Conservation (phyloP, 2,113 vertebrate genomes). For the Oreochromis aureus region DNA sequence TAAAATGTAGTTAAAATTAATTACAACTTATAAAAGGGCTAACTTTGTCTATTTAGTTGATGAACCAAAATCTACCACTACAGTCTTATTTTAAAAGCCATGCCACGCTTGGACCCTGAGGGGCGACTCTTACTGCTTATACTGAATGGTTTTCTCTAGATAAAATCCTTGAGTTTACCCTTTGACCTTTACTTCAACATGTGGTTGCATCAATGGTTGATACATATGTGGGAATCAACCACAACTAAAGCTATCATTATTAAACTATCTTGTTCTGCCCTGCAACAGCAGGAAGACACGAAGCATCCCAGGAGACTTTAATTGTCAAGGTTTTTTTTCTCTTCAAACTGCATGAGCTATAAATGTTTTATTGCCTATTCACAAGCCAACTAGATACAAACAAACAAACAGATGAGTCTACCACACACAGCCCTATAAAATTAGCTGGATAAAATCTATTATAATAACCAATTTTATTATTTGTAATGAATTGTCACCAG, state of each 20-base stretch:
- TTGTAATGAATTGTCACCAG: not conserved
- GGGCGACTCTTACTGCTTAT: not conserved
- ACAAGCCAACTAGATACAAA: not conserved
- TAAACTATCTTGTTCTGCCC: not conserved
- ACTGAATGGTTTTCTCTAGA: not conserved
- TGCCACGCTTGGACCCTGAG: not conserved
- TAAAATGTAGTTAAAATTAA: not conserved
- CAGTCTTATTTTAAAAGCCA: not conserved
- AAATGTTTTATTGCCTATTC: not conserved
- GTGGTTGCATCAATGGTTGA: not conserved
- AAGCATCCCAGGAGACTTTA: constrained; percentile 19
- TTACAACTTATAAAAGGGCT: not conserved
- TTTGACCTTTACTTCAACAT: constrained; percentile 25
- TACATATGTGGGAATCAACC: constrained; percentile 32
- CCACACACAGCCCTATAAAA: not conserved
- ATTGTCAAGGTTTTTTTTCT: constrained; percentile 4
- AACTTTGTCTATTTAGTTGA: not conserved
- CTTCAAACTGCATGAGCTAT: constrained; percentile 5
- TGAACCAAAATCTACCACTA: not conserved
- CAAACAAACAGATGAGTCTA: not conserved
- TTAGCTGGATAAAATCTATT: not conserved
- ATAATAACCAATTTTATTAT: not conserved
- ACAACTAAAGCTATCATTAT: constrained; percentile 9
- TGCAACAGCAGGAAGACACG: not conserved
- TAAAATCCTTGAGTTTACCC: not conserved